Evolutionary conservation across 1,140 invertebrate species (phyloP).

Genomic region (Psix sp.): DNA sequence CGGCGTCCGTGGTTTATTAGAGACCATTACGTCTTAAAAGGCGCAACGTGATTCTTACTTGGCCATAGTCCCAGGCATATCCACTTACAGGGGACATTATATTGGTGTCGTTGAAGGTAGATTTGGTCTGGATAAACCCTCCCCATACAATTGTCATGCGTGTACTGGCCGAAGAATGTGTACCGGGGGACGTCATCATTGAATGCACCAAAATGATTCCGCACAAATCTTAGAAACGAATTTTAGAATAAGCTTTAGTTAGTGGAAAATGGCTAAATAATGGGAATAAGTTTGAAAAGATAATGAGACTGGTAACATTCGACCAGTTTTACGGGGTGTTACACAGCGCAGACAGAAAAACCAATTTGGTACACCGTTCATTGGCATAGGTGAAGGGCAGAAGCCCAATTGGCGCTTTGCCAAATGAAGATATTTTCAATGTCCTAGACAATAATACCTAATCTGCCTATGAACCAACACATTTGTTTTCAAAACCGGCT

Average conservation of each 20-base stretch:
- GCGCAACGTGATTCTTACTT: conserved; percentile 19
- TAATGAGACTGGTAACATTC: no score
- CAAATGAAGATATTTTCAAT: conserved; percentile 75
- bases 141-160: conserved; percentile 44
- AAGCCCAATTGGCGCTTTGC: conserved; percentile 72
- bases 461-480: conserved; percentile 25
- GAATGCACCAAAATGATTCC: neutral
- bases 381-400: conserved; percentile 74
- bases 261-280: conserved; percentile 16
- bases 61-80: conserved; percentile 55
- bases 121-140: conserved; percentile 46
- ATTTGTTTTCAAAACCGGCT: conserved; percentile 24
- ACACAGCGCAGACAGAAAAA: conserved; percentile 63
- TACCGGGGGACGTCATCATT: neutral
- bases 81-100: conserved; percentile 57
- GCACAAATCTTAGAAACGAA: neutral
- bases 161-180: conserved; percentile 14
- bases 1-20: conserved; percentile 25
- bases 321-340: conserved; percentile 51
- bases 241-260: neutral
- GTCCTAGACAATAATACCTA: conserved; percentile 59
- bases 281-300: no score
- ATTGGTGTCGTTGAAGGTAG: conserved; percentile 37
- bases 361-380: conserved; percentile 73
- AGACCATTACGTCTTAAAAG: conserved; percentile 9